These are phyloP conservation scores for Philaenus spumarius DNA, from an alignment of 1,140 invertebrate species.

Conservation along the genomic window DNA sequence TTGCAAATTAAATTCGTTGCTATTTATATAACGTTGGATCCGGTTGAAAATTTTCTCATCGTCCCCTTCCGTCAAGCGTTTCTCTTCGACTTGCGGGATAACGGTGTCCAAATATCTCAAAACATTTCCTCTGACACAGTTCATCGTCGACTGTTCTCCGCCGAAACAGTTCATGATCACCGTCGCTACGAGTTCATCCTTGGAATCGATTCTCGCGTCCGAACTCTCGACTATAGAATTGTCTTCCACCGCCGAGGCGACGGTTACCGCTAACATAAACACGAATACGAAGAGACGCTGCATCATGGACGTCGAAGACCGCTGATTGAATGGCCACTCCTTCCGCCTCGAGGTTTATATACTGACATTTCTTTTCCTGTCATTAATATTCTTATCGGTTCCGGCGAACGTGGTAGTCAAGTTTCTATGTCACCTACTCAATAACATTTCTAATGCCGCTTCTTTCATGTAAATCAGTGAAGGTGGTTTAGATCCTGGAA, in stretches of 20 bases:
- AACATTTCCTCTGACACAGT: constrained; percentile 65
- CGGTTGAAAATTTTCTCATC: constrained; percentile 34
- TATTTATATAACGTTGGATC: constrained; percentile 53
- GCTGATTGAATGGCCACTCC: constrained; percentile 3
- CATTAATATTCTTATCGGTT: no score
- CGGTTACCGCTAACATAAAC: background rate
- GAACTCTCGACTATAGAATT: constrained; percentile 12
- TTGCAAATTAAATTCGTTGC: constrained; percentile 59
- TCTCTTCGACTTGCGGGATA: constrained; percentile 27
- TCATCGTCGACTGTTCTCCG: constrained; percentile 48
- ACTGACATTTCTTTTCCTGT: background rate
- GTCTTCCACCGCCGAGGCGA: background rate
- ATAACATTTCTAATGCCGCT: no score
- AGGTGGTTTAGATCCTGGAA: no score
- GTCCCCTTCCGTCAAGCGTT: constrained; percentile 48
- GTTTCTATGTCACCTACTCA: no score
- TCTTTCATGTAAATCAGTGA: no score
- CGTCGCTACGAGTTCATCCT: constrained; percentile 59
- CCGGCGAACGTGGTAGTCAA: no score
- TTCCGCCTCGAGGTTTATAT: constrained; percentile 6
- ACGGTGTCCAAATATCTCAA: constrained; percentile 56
- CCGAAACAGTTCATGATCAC: constrained; percentile 64
- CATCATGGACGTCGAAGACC: background rate
- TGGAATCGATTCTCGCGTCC: constrained; percentile 33
- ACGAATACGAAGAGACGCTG: constrained; percentile 3